Evolutionary conservation across 2,888 invertebrate species (phyloP).

Genomic region (Pocota personata): DNA sequence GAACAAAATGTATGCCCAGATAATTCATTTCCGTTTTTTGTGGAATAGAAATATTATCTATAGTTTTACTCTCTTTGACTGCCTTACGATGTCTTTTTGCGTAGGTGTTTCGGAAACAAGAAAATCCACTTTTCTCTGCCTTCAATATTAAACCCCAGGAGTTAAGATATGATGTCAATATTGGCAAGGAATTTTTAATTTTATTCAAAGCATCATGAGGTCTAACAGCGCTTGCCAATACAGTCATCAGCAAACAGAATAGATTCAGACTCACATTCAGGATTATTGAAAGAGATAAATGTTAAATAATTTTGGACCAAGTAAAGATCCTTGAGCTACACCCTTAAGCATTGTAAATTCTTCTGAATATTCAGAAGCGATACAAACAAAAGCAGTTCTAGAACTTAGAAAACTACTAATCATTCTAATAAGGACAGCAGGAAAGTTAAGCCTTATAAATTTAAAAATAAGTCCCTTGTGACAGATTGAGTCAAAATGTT

Average conservation of each 20-base stretch:
- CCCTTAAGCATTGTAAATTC: background rate
- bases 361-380: too few relatives aligned
- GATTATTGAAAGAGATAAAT: background rate
- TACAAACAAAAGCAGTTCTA: too few relatives aligned
- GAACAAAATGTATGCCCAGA: background rate
- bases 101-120: background rate
- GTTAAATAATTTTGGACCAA: conserved; percentile 2
- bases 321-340: conserved; percentile 1
- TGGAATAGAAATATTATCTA: background rate
- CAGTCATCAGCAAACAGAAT: background rate
- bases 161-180: background rate
- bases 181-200: background rate
- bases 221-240: background rate
- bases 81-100: background rate
- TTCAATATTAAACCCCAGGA: background rate
- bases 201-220: background rate
- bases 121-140: background rate
- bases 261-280: background rate
- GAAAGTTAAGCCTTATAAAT: too few relatives aligned
- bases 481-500: background rate
- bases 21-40: background rate
- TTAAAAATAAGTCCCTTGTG: background rate
- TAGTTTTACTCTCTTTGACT: background rate
- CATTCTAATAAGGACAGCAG: too few relatives aligned
- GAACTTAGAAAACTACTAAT: too few relatives aligned